Evolutionary conservation across 2,113 vertebrate species (phyloP), one percentile per base, ranked within the genome.

Genomic region (Sprattus sprattus): DNA sequence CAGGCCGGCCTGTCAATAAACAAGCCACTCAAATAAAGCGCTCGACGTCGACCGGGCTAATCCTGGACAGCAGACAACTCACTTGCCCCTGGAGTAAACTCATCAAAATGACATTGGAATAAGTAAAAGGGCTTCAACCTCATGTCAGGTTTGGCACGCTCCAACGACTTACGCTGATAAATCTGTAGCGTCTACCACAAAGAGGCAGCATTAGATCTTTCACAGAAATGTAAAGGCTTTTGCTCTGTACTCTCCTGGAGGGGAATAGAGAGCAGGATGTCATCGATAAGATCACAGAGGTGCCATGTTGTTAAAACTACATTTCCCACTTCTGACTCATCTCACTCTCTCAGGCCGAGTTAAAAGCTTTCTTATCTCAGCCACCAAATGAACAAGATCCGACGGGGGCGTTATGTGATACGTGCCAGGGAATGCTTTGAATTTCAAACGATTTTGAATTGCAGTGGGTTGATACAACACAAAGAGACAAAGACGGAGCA

Each of bases 381-480:
- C 75, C 46, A 47, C 75, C n/a, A 84, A 82, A 82, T 86, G 54
- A 86, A 67, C 57, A 39, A 49, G 80, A 88, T 78, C 46, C 78
- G 47, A 47, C 47, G 81, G 83, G 80, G 60, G 57, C 44, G 81
- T 75, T 78, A 57, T 45, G 10, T 18, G 39, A 86, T 75, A 57
- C 25, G 10, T 54, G 60, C 64, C 64, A 47, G 22, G 45, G 39
- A 60, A 78, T 15, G 22, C 82, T 32, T 15, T 52, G 39, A 52
- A 52, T 83, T 18, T 78, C 16, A 9, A 11, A 80, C 18, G 18
- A 47, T 64, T 57, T 44, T 39, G 71, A 32, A 78, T 39, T 39
- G 71, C 15, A 15, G 71, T 32, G 28, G 71, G 71, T 32, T 78
- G 71, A 39, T 78, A 78, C 13, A 39, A 32, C 32, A 78, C 4